Evolutionary conservation across 2,888 invertebrate species (phyloP).

Genomic region (Pilophorus perplexus): DNA sequence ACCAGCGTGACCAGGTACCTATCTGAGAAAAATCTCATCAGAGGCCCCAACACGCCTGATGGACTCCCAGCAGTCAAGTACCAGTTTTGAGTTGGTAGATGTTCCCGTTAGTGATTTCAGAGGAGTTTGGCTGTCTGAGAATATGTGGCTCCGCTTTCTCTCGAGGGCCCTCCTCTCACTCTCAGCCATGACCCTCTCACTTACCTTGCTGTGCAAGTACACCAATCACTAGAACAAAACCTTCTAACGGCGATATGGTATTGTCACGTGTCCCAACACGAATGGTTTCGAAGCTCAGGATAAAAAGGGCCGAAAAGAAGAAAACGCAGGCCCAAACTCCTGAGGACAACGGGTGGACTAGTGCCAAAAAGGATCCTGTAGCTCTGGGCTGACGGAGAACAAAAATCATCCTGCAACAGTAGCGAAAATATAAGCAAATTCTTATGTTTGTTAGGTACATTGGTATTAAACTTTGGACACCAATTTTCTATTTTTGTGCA

Average conservation of each 20-base stretch:
- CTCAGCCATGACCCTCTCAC: too few relatives aligned
- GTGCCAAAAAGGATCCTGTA: conserved; percentile 17
- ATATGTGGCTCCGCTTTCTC: too few relatives aligned
- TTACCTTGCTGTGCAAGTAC: conserved; percentile 25
- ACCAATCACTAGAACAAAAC: conserved; percentile 8
- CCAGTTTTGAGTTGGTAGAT: too few relatives aligned
- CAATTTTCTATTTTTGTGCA: neutral
- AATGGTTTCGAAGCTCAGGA: neutral
- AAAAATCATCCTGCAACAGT: conserved; percentile 6
- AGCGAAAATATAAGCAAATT: neutral
- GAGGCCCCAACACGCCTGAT: too few relatives aligned
- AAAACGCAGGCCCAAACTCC: conserved; percentile 20
- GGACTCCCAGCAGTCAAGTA: too few relatives aligned
- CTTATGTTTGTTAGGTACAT: neutral
- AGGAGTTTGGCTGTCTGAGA: too few relatives aligned
- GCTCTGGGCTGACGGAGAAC: conserved; percentile 24
- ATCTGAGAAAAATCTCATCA: too few relatives aligned
- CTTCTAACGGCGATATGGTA: neutral
- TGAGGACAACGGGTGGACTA: conserved; percentile 5
- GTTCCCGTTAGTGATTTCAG: too few relatives aligned
- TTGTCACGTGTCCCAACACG: neutral
- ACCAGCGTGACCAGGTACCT: too few relatives aligned
- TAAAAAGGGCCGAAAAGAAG: neutral
- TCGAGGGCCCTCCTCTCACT: too few relatives aligned
- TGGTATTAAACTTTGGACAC: neutral